Base-by-base conservation (phyloP, 2,113 vertebrate species). In the Festucalex cinctus region DNA sequence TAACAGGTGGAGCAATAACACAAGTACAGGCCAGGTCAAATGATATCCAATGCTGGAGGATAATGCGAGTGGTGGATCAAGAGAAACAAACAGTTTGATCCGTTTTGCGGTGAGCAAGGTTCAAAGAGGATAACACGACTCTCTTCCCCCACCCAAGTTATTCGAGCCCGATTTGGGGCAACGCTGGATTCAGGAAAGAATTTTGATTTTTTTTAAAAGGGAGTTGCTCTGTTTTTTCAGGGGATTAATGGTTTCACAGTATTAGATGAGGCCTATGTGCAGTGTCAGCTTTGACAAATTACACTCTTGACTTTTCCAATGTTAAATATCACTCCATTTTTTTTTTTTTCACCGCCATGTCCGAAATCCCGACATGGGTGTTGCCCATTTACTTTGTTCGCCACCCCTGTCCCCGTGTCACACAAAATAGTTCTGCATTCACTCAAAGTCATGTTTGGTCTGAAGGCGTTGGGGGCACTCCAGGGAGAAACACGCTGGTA, bases 221-320 rank as follows among this genome's bases (percentile, higher is more conserved):
- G 80, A 88, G 82, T 88, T 88, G 66, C 83, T 85, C 64, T 87
- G 76, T 84, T 88, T 85, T 78, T 67, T 66, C 57, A 81, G 75
- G 62, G 43, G 70, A 74, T 73, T 78, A 76, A 79, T 79, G 65
- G 66, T 77, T 76, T 85, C 76, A 78, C 67, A 67, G 72, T 70
- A 76, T 74, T 74, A 71, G 66, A 71, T 75, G 65, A 59, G 63
- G 35, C 14, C 65, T 70, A 61, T 82, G 76, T 79, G 26, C 64
- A 22, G 51, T 83, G 84, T 83, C 77, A 85, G 69, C 13, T 70
- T 81, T 84, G 81, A 89, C 81, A 86, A 63, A 80, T 83, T 74
- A 69, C 75, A 48, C 43, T 69, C 69, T 58, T 61, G 75, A 78
- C 57, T 82, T 89, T 89, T 83, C 75, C 78, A 59, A 74, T 49